These are phyloP conservation scores for Chloroceryle aenea DNA, from an alignment of 2,113 vertebrate species.

Conservation along the genomic window DNA sequence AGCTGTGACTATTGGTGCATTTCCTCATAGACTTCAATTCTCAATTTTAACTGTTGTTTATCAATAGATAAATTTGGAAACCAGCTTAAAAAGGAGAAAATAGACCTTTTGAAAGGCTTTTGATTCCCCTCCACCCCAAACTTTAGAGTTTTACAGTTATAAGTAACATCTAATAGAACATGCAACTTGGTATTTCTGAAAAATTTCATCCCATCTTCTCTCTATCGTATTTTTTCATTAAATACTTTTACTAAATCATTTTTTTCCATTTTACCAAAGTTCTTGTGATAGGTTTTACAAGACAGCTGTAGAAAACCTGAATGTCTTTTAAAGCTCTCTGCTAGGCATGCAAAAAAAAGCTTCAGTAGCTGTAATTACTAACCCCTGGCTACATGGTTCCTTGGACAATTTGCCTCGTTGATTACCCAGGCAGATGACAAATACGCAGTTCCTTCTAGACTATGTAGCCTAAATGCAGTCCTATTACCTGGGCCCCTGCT, in stretches of 20 bases:
- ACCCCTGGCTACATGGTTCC: neutral
- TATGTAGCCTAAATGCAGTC: neutral
- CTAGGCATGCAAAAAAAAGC: neutral
- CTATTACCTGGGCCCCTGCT: neutral
- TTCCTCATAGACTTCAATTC: neutral
- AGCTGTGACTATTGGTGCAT: neutral
- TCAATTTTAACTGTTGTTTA: neutral
- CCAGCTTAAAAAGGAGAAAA: fast-evolving
- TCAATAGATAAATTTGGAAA: neutral
- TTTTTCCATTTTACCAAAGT: neutral
- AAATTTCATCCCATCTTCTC: neutral
- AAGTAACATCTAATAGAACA: neutral
- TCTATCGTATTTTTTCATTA: neutral
- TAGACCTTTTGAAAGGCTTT: neutral
- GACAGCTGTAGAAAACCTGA: neutral
- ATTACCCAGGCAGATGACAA: neutral
- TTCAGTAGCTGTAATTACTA: neutral
- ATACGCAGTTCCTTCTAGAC: neutral
- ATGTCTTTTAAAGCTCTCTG: neutral
- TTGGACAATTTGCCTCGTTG: neutral
- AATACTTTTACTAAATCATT: neutral
- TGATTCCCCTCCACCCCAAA: neutral
- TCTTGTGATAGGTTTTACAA: neutral
- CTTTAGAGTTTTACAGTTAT: neutral
- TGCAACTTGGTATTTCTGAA: neutral